Percentiles rank a stretch among this genome's conserved stretches.
These are phyloP conservation scores for Mactromeris polynyma DNA, from an alignment of 2,888 invertebrate species.

Conservation along the genomic window DNA sequence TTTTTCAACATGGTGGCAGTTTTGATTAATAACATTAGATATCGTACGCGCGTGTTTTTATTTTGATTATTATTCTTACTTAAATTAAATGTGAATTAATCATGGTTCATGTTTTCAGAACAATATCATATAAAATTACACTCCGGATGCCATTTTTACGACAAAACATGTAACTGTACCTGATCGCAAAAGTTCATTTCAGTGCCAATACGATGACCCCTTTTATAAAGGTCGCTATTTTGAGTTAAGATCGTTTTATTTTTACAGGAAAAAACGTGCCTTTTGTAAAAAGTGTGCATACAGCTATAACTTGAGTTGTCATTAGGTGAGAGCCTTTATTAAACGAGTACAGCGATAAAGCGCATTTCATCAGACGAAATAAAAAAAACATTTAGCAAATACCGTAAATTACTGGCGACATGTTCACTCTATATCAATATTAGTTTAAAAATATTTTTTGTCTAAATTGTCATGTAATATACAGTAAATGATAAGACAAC, in stretches of 20 bases:
- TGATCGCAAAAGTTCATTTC: not conserved
- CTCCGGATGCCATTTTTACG: not conserved
- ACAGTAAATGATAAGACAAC: too few species aligned
- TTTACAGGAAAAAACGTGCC: too few species aligned
- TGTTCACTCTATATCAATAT: too few species aligned
- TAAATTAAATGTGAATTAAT: constrained; percentile 1
- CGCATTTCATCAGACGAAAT: too few species aligned
- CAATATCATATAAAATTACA: not conserved
- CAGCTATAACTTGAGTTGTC: too few species aligned
- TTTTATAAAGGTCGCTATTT: not conserved
- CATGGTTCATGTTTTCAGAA: not conserved
- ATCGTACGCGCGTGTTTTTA: not conserved
- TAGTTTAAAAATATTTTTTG: too few species aligned
- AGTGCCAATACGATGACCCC: not conserved
- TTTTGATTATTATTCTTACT: not conserved
- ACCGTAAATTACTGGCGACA: too few species aligned
- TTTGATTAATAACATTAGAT: not conserved
- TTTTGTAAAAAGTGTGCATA: too few species aligned
- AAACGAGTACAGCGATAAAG: too few species aligned
- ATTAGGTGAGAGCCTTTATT: too few species aligned
- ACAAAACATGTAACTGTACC: not conserved
- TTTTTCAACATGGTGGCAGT: not conserved
- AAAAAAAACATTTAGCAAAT: too few species aligned
- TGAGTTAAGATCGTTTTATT: not conserved
- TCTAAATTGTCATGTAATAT: too few species aligned